phyloP scores from a whole-genome alignment of 2,113 vertebrate species.

The Leptobrachium ailaonicum region DNA sequence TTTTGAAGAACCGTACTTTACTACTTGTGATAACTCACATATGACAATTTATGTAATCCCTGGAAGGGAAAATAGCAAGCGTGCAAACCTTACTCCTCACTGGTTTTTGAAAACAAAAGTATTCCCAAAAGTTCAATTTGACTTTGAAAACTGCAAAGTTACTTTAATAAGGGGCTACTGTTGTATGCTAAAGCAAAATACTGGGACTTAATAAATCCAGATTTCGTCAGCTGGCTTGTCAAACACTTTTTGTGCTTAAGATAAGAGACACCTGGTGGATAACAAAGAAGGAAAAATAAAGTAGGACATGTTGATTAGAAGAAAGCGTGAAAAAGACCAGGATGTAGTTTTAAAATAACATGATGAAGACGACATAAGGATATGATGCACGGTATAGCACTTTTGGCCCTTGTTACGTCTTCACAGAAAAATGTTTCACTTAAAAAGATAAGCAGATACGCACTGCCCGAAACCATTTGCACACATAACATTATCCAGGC shows the following conservation, averaged over 20 bases:
- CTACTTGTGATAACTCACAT: too few species aligned
- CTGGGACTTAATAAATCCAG: slow-evolving; percentile 35
- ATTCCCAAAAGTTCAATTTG: neutral
- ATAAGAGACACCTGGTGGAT: slow-evolving; percentile 37
- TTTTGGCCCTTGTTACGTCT: too few species aligned
- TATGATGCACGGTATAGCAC: neutral
- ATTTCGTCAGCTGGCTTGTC: slow-evolving; percentile 16
- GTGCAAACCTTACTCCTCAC: neutral
- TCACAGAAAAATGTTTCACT: neutral
- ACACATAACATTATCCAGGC: too few species aligned
- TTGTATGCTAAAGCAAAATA: slow-evolving; percentile 15
- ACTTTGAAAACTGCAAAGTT: neutral
- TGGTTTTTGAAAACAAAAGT: neutral
- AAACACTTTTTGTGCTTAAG: slow-evolving; percentile 14
- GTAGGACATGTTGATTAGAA: slow-evolving; percentile 25
- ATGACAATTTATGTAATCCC: too few species aligned
- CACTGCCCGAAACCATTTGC: too few species aligned
- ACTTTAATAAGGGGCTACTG: slow-evolving; percentile 16
- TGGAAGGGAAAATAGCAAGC: neutral
- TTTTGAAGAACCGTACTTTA: too few species aligned
- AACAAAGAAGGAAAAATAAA: neutral
- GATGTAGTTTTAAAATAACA: slow-evolving; percentile 22
- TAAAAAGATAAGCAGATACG: neutral
- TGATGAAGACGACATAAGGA: neutral
- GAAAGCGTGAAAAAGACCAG: slow-evolving; percentile 21